Base-by-base conservation (phyloP, 2,888 invertebrate genomes). In the Sarcophaga carnaria region DNA sequence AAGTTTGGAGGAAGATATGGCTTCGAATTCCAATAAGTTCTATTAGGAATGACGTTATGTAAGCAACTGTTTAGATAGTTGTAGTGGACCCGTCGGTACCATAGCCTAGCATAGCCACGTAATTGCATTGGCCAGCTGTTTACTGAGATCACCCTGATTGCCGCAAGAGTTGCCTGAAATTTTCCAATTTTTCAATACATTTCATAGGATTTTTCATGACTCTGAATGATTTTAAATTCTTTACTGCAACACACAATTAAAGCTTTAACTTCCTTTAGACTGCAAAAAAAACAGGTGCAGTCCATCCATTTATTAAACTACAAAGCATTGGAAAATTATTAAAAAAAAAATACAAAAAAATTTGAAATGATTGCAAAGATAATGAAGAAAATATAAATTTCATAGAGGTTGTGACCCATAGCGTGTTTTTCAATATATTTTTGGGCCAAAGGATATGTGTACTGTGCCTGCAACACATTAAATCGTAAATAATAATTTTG, bases 331-430 rank as follows among this genome's bases (percentile, higher is more conserved):
- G 78, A 45, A 83, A 81, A 71, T 79, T 67, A 84, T 86, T 80
- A 54, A 77, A 81, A 62, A 75, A 49, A 75, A 78, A 37, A 37
- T 10, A 37, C 37, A 37, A 10, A 37, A 37, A 37, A 37, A 37
- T 37, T 10, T 37, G 60, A 71, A 82, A 59, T 45, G 47, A 66
- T 14, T 17, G 54, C 17, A 1, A 54, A 17, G 54, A 54, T 54
- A 62, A 70, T 69, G 69, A 67, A 78, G 25, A 62, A 72, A 81
- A 88, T 88, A 85, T 77, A 77, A 85, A 79, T 87, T 84, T 82
- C 11, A 84, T 81, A 87, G 84, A 89, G 89, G 88, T 89, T 88
- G 77, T 80, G 88, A 89, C 88, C 89, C 80, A 88, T 89, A 67
- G 89, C 89, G 88, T 89, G 89, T 85, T 69, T 74, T 47, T n/a